A percentile compares a stretch with the other conserved stretches of the same genome.
Evolutionary conservation across 1,140 invertebrate species (phyloP).

Genomic region (Sogatella furcifera): DNA sequence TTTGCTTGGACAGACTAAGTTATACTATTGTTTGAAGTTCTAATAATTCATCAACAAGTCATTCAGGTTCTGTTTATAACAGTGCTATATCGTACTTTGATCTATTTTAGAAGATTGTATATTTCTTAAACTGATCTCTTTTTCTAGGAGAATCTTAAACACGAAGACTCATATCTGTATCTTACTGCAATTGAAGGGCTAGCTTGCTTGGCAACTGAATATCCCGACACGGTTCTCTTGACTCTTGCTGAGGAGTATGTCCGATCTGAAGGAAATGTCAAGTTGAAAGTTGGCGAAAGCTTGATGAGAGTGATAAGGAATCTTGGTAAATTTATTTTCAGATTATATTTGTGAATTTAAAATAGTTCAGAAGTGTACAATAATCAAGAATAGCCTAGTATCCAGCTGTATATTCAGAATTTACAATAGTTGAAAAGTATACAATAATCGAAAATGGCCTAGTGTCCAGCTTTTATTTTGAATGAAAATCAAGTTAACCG

Average conservation of each 20-base stretch:
- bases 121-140: background rate
- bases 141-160: conserved; percentile 57
- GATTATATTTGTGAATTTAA: too few relatives aligned
- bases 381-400: too few relatives aligned
- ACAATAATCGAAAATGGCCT: too few relatives aligned
- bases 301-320: conserved; percentile 58
- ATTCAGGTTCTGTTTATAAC: too few relatives aligned
- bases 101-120: too few relatives aligned
- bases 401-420: too few relatives aligned
- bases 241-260: conserved; percentile 47
- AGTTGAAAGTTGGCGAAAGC: conserved; percentile 74
- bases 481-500: background rate
- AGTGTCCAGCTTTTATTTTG: background rate
- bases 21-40: too few relatives aligned
- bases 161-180: conserved; percentile 77
- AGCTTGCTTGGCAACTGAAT: conserved; percentile 47
- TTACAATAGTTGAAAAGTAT: too few relatives aligned
- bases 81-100: too few relatives aligned
- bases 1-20: too few relatives aligned
- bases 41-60: too few relatives aligned
- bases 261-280: conserved; percentile 38
- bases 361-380: too few relatives aligned
- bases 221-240: conserved; percentile 55
- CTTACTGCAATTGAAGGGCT: conserved; percentile 65
- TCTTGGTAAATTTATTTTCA: conserved; percentile 45